Base-by-base conservation (phyloP, 2,888 invertebrate species). In the Drosophila meridiana region DNA sequence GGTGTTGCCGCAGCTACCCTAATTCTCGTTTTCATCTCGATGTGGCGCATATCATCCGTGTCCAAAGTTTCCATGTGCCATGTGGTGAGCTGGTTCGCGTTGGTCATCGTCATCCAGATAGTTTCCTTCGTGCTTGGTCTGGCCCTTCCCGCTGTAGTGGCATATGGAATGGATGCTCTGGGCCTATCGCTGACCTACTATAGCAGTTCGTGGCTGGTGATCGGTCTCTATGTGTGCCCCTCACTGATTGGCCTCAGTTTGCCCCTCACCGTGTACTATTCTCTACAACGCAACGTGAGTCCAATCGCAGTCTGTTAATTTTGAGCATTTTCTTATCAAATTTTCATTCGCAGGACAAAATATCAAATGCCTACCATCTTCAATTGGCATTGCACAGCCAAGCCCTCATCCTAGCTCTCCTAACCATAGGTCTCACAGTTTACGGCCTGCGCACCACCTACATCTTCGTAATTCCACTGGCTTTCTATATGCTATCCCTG, bases 171-270 rank as follows among this genome's bases (percentile, higher is more conserved):
- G 55, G 94, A 94, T 76, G 79, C 73, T 9, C 67, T 85, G 2
- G 91, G 92, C 60, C 84, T 92, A 38, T 92, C 94, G 1, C 93
- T 96, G 94, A 94, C 94, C 47, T 96, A 95, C 95, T 96, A 94
- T 83, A 93, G 94, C 11, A 91, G 93, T 73, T 94, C 94, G 20
- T 94, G 93, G 92, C 91, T 95, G 50, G 90, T 95, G 11, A 87
- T 94, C 64, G 93, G 93, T 1, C 69, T 92, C 9, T 91, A 91
- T 56, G 71, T 91, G 0, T 90, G 91, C 40, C 93, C 94, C 1
- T 78, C 92, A 2, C 77, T 93, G 13, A 82, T 93, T 62, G 92
- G 92, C 3, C 79, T 92, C 28, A 83, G 82, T 14, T 61, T 92
- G 4, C 91, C 92, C 0, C 85, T 88, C 20, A 71, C 91, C 0